A percentile compares a stretch with the other conserved stretches of the same genome.
phyloP scores from a whole-genome alignment of 2,113 vertebrate genomes.

The Corvus moneduloides region DNA sequence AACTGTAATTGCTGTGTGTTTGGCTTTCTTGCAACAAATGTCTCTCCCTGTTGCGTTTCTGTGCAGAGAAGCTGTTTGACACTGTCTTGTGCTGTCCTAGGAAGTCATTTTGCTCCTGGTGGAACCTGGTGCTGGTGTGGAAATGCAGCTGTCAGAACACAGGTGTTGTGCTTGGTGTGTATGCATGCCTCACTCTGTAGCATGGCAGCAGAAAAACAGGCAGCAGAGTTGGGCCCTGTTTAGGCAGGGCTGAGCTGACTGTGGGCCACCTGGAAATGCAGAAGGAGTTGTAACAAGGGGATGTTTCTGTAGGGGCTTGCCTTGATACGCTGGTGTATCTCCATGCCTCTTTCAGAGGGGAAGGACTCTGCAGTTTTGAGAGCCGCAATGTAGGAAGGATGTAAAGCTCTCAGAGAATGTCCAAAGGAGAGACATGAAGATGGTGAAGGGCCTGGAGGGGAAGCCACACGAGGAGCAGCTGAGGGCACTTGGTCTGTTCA shows the following conservation, averaged over 20 bases:
- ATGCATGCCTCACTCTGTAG: neutral
- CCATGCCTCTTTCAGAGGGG: neutral
- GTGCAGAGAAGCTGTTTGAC: neutral
- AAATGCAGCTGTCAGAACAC: neutral
- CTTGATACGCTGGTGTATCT: neutral
- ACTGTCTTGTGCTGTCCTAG: neutral
- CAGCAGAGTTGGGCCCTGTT: neutral
- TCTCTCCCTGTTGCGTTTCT: neutral
- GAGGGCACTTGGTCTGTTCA: neutral
- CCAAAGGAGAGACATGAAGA: neutral
- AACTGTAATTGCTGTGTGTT: neutral
- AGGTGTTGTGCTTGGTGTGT: fast-evolving
- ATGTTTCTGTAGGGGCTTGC: neutral
- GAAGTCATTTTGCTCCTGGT: neutral
- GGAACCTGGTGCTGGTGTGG: neutral
- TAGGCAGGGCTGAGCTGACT: neutral
- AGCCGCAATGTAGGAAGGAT: neutral
- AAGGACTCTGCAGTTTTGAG: neutral
- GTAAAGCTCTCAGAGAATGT: neutral
- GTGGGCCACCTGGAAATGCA: neutral
- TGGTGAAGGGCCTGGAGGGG: neutral
- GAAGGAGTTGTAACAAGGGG: neutral
- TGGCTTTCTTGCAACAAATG: neutral
- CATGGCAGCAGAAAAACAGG: neutral
- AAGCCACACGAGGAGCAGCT: fast-evolving